Base-by-base conservation (phyloP, 2,113 vertebrate genomes). In the Caranx melampygus region DNA sequence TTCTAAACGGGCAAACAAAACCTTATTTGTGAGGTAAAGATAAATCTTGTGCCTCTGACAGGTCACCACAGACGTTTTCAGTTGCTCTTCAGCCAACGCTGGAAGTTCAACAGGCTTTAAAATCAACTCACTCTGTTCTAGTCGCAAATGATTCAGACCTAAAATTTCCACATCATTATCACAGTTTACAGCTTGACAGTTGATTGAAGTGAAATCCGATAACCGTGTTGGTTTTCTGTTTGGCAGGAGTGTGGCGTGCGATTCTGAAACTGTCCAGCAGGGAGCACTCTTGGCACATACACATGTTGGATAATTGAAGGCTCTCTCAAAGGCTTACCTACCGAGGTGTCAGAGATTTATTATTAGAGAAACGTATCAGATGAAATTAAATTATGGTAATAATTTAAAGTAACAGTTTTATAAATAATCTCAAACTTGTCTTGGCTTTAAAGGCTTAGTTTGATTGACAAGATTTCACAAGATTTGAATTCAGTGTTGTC, bases 231-330 rank as follows among this genome's bases (percentile, higher is more conserved):
- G 34, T 85, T 72, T 45, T 66, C n/a, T 74, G 35, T 66, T 71
- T 81, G 66, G 35, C 34, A 60, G 79, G 18, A n/a, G 8, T 45
- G 44, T 10, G 18, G 12, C 64, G 0, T 72, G 87, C 34, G 42
- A 0, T 88, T 68, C 72, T 11, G 2, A 5, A 9, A 1, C 26
- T 70, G 14, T 65, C 88, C 94, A 93, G 91, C 90, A 94, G 94
- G 93, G 91, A 49, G 93, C 94, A 94, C 88, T 93, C 85, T 91
- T 92, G 88, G 67, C 83, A 93, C 89, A 90, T 64, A 80, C 9
- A 89, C 85, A 14, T 33, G 13, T 31, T 1, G 20, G 13, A n/a
- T 16, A 35, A 45, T 86, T 26, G 11, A 79, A 10, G 3, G 20
- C 14, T 52, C 20, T 7, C 45, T 54, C 34, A 35, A 52, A 45